Evolutionary conservation across 2,113 vertebrate species (phyloP).

Genomic region (Chloropsis cyanopogon): DNA sequence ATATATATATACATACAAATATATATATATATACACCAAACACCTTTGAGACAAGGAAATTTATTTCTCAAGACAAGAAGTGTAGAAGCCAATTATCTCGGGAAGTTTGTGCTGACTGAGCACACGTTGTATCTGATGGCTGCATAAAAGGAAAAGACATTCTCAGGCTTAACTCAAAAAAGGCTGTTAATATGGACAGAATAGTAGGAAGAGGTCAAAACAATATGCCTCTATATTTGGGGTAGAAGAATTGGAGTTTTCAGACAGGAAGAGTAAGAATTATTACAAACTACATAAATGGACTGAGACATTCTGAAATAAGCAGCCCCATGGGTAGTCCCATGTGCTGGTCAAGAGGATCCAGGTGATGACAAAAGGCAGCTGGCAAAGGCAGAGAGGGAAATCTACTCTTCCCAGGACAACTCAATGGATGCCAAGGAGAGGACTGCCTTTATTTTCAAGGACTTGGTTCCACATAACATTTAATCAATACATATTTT

Average conservation of each 20-base stretch:
- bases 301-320: background rate
- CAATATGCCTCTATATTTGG: background rate
- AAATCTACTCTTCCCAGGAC: background rate
- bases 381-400: background rate
- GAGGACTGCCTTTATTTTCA: background rate
- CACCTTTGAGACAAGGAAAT: background rate
- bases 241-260: background rate
- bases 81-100: background rate
- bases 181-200: background rate
- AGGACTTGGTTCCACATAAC: background rate
- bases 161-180: background rate
- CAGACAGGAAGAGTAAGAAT: background rate
- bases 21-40: background rate
- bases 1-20: background rate
- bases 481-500: background rate
- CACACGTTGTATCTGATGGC: background rate
- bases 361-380: background rate
- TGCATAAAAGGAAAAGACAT: background rate
- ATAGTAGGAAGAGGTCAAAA: background rate
- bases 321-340: background rate
- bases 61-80: background rate
- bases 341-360: background rate
- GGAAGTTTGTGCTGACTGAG: background rate
- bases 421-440: background rate
- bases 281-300: background rate